phyloP scores from a whole-genome alignment of 2,888 invertebrate genomes.

The Ophion slaviceki region DNA sequence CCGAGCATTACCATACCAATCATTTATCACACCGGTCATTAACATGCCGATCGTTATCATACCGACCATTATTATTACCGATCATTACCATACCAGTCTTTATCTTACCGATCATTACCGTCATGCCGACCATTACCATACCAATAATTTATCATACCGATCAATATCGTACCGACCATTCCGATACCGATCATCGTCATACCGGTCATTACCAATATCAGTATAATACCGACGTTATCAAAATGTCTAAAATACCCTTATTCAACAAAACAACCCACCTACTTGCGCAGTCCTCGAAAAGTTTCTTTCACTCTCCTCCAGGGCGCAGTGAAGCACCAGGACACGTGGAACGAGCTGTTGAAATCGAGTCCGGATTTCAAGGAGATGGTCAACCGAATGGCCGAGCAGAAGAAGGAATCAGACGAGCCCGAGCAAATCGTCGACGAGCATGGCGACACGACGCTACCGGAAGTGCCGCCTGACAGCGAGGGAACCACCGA shows the following conservation, averaged over 20 bases:
- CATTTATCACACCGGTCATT: too few species aligned
- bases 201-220: too few species aligned
- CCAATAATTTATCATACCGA: too few species aligned
- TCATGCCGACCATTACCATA: too few species aligned
- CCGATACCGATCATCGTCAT: too few species aligned
- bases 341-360: constrained; percentile 78
- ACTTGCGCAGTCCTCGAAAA: not conserved
- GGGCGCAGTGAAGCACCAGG: constrained; percentile 78
- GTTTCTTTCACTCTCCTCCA: constrained; percentile 44
- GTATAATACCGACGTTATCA: too few species aligned
- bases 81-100: too few species aligned
- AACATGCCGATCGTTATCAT: too few species aligned
- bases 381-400: constrained; percentile 62
- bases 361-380: constrained; percentile 77
- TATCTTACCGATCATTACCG: too few species aligned
- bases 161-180: too few species aligned
- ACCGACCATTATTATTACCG: too few species aligned
- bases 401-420: constrained; percentile 41
- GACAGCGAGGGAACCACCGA: not conserved
- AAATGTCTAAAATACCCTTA: not conserved
- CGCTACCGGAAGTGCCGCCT: constrained; percentile 3
- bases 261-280: not conserved
- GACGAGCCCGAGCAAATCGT: not conserved
- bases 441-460: not conserved
- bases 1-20: too few species aligned